These are phyloP conservation scores for Arizona elegans DNA, from an alignment of 2,113 vertebrate species.

Conservation along the genomic window DNA sequence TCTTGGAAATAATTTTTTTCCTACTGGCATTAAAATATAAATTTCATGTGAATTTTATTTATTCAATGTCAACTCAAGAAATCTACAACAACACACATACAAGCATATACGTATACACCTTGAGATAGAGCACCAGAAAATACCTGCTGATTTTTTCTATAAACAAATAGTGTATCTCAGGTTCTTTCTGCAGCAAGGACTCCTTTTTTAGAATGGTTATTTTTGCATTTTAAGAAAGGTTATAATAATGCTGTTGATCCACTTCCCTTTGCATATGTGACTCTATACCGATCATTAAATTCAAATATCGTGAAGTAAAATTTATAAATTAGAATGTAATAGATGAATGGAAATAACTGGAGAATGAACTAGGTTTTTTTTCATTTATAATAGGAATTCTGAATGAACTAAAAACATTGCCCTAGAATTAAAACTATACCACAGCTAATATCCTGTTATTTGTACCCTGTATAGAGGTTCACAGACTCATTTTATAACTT, in stretches of 20 bases:
- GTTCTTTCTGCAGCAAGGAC: background rate
- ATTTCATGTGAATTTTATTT: conserved; percentile 18
- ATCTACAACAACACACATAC: background rate
- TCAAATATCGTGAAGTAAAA: background rate
- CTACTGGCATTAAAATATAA: background rate
- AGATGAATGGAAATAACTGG: background rate
- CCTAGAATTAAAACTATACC: background rate
- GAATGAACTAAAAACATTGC: background rate
- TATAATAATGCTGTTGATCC: background rate
- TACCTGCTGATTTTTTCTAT: background rate
- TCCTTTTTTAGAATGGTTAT: background rate
- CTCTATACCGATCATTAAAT: background rate
- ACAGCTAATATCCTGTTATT: background rate
- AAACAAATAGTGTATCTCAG: background rate
- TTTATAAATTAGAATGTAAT: background rate
- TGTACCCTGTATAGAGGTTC: background rate
- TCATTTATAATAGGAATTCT: background rate
- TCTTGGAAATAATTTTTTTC: conserved; percentile 19
- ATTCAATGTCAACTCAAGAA: background rate
- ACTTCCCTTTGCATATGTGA: background rate
- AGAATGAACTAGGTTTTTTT: background rate
- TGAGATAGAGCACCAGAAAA: background rate
- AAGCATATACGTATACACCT: background rate
- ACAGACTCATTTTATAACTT: background rate
- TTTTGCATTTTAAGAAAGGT: background rate